Evolutionary conservation across 2,888 invertebrate species (phyloP).

Genomic region (Rhingia rostrata): DNA sequence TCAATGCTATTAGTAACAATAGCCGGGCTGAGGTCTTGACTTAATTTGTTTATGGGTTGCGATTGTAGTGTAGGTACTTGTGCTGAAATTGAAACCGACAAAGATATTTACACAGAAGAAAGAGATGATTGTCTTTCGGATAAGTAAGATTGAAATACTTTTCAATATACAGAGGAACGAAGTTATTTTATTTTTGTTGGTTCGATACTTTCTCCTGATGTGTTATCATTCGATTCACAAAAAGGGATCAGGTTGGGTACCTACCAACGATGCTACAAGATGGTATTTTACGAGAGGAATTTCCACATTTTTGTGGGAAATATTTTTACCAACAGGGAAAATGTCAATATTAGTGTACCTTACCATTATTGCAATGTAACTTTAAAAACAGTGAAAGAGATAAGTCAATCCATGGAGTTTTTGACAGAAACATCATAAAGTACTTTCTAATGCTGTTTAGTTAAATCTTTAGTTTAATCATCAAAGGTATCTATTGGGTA

Average conservation of each 20-base stretch:
- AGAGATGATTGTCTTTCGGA: slow-evolving; percentile 46
- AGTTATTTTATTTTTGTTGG: slow-evolving; percentile 14
- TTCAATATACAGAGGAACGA: slow-evolving; percentile 30
- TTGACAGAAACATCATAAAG: too few relatives aligned
- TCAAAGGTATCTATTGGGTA: too few relatives aligned
- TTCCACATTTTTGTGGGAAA: too few relatives aligned
- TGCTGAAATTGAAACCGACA: slow-evolving; percentile 60
- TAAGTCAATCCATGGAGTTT: too few relatives aligned
- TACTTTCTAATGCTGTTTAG: too few relatives aligned
- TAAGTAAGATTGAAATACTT: slow-evolving; percentile 56
- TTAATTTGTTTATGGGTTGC: slow-evolving; percentile 67
- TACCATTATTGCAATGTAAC: too few relatives aligned
- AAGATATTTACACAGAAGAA: slow-evolving; percentile 26
- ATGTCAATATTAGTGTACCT: too few relatives aligned
- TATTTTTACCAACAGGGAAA: too few relatives aligned
- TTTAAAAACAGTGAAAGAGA: too few relatives aligned
- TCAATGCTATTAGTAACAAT: slow-evolving; percentile 63
- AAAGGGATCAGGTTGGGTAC: neutral
- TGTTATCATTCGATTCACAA: neutral
- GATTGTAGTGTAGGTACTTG: slow-evolving; percentile 40
- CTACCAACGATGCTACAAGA: too few relatives aligned
- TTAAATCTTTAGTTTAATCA: too few relatives aligned
- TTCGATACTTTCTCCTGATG: slow-evolving; percentile 40
- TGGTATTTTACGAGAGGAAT: too few relatives aligned
- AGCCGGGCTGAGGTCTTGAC: slow-evolving; percentile 62